Conservation (phyloP, 1,140 invertebrate species). For the Babylonia areolata region DNA sequence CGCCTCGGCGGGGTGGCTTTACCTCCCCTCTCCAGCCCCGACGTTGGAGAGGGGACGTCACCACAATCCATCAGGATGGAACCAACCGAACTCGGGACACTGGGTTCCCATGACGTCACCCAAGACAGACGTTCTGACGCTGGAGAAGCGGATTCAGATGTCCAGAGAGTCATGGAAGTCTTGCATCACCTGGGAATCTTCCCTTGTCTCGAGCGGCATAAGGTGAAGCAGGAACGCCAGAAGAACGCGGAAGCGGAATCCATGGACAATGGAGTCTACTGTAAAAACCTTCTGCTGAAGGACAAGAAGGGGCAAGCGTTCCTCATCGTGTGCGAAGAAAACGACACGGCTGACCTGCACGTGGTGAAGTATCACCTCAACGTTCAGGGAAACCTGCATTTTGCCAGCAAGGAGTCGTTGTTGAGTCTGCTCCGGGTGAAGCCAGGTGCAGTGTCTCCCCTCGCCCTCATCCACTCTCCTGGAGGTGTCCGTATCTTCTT, state of each 20-base stretch:
- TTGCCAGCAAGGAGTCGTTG: constrained; percentile 14
- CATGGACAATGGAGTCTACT: not conserved
- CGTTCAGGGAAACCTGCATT: constrained; percentile 6
- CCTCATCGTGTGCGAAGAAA: not conserved
- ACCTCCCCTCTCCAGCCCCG: not conserved
- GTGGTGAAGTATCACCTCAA: constrained; percentile 14
- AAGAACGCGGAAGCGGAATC: not conserved
- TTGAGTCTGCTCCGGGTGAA: constrained; percentile 15
- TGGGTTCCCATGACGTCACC: not conserved
- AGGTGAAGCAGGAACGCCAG: not conserved
- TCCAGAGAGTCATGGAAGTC: constrained; percentile 8
- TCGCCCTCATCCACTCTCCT: constrained; percentile 2
- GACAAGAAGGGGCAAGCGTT: constrained; percentile 19
- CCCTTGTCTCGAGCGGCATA: not conserved
- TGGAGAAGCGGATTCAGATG: not conserved
- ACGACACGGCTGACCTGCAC: constrained; percentile 8
- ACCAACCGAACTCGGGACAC: not conserved
- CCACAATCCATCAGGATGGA: not conserved
- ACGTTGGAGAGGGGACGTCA: constrained; percentile 13
- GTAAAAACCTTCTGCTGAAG: constrained; percentile 27
- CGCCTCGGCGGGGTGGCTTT: constrained; percentile 22
- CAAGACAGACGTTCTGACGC: not conserved
- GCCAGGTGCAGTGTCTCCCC: not conserved
- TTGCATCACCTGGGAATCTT: not conserved
- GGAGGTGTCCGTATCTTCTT: not conserved